Base-by-base conservation (phyloP, 2,113 vertebrate genomes). In the Rhinopithecus roxellana region DNA sequence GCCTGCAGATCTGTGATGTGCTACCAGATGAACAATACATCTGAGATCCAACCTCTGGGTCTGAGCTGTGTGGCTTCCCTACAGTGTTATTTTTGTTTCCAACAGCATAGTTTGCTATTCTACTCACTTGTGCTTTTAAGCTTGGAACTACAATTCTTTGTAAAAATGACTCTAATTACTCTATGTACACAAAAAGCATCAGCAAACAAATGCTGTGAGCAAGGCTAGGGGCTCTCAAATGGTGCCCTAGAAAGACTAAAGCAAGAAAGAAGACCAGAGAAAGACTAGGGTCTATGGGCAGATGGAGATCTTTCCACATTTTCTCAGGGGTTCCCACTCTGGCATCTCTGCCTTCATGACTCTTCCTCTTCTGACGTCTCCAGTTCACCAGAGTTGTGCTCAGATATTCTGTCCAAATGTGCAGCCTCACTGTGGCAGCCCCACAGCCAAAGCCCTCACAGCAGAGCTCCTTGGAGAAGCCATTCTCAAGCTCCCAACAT, bases 391-490 rank as follows among this genome's bases (percentile, higher is more conserved):
- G 67, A 87, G 3, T 0, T 67, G 64, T 48, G 67, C 48, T 52
- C 55, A 67, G 72, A 85, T 2, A 0, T 55, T 43, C 35, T 5
- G 8, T 55, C 27, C 27, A 13, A 38, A 23, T 4, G 10, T 48
- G 13, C 5, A 8, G 12, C 14, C 18, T 69, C 7, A 4, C 12
- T 43, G 12, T 20, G 38, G 17, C 79, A 32, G 52, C 43, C 38
- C 35, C 1, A 1, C 13, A 1, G 35, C 27, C 0, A 1, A 75
- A 30, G 43, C 59, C 3, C 25, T 61, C 43, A 25, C 6, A 5
- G 27, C 10, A 23, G 22, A n/a, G n/a, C 18, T 52, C 81, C 77
- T 8, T 2, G 11, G 35, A n/a, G 48, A 94, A 67, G 85, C 64
- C 93, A 13, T 20, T 23, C 38, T 81, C 20, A 48, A 30, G 22